phyloP scores from a whole-genome alignment of 2,113 vertebrate genomes.

The Murina feae region DNA sequence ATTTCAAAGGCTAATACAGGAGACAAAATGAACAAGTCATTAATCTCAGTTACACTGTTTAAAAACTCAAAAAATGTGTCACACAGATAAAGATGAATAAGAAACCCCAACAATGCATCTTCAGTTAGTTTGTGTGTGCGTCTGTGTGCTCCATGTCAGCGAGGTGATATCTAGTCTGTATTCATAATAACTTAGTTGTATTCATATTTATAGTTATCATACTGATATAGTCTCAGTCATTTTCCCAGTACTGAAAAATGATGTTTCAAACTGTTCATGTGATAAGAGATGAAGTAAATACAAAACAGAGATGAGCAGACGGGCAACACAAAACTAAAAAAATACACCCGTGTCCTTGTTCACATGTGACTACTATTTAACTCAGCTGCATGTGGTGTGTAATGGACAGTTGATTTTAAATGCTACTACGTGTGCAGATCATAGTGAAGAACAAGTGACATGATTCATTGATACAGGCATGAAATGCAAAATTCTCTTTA shows the following conservation, averaged over 20 bases:
- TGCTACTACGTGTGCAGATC: not conserved
- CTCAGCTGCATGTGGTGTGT: not conserved
- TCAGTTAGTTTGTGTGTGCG: not conserved
- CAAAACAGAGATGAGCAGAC: not conserved
- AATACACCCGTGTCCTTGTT: not conserved
- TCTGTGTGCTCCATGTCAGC: not conserved
- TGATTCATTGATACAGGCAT: conserved; percentile 31
- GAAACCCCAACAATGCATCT: not conserved
- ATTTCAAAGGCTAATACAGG: not conserved
- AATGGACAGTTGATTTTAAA: conserved; percentile 33
- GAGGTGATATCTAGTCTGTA: not conserved
- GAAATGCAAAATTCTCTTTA: conserved; percentile 40
- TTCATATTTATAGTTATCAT: not conserved
- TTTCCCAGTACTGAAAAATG: not conserved
- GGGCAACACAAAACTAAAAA: not conserved
- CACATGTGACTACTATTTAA: not conserved
- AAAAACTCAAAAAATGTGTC: not conserved
- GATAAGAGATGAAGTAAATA: conserved; percentile 2
- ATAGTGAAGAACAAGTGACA: conserved; percentile 21
- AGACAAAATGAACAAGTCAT: not conserved
- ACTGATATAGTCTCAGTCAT: not conserved
- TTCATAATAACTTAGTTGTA: not conserved
- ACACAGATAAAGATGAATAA: not conserved
- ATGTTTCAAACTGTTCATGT: conserved; percentile 16
- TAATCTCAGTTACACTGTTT: not conserved